Evolutionary conservation across 2,797 vertebrate genomes (phyloP), one percentile per base, ranked within the genome.

Genomic region (Erethizon dorsatum): DNA sequence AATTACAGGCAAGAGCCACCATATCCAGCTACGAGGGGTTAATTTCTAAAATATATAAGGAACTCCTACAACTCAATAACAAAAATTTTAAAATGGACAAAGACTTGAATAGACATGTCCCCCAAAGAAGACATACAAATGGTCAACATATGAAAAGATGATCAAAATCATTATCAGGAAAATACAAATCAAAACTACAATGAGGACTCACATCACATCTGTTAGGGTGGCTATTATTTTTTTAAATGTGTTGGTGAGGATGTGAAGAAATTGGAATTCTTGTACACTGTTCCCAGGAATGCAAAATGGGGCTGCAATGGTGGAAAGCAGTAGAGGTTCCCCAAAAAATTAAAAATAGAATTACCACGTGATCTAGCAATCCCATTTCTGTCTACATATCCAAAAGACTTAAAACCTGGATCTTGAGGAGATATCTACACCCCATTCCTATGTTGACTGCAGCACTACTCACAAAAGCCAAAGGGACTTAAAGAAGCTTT

Each of bases 331-430:
- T 56, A 9, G 24, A 37, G 26, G 61, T 37, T 79, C 73, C 33
- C 52, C 45, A 63, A 89, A 88, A 89, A 52, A 89, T 63, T 78
- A 63, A 89, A 78, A 63, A 78, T 20, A 65, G 47, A 54, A 90
- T 26, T 79, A 54, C 22, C 59, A 28, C 63, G 65, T 31, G 59
- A 65, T 54, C 47, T 18, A 88, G 69, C 37, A 75, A 75, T 47
- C 17, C 28, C 14, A 77, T 31, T 50, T 77, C 45, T 52, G 12
- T n/a, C 41, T 87, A 15, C 24, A 61, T 61, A 75, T 47, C 41
- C 69, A 50, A 75, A 88, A 88, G 26, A 59, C 8, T 28, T 54
- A 79, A 63, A 89, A 63, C 14, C 31, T 63, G 12, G 56, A 63
- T 63, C 73, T 78, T 37, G 31, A 59, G 33, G 41, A 33, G 11